phyloP scores from a whole-genome alignment of 2,888 invertebrate species.

The Miltochrista miniata region DNA sequence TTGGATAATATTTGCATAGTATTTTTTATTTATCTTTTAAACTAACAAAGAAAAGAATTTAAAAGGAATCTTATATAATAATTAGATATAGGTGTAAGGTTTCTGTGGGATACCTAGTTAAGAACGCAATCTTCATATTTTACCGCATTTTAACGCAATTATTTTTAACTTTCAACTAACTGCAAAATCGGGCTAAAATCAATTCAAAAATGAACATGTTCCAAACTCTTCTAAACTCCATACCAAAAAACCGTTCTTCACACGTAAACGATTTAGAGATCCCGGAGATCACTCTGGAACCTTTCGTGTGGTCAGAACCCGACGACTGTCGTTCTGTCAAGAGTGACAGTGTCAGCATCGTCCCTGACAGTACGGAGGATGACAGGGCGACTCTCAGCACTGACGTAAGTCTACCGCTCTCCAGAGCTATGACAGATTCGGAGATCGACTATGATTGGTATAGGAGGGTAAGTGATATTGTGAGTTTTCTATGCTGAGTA shows the following conservation, averaged over 20 bases:
- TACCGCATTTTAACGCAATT: too few relatives aligned
- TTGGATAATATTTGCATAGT: too few relatives aligned
- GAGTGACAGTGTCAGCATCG: slow-evolving; percentile 53
- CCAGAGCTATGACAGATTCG: slow-evolving; percentile 73
- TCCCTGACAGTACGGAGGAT: slow-evolving; percentile 45
- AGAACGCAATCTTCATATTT: too few relatives aligned
- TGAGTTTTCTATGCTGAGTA: too few relatives aligned
- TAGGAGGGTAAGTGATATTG: slow-evolving; percentile 52
- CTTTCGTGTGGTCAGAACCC: slow-evolving; percentile 57
- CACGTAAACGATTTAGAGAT: slow-evolving; percentile 66
- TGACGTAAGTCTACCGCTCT: slow-evolving; percentile 63
- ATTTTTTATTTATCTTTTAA: too few relatives aligned
- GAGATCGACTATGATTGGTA: slow-evolving; percentile 69
- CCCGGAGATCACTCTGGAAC: slow-evolving; percentile 57
- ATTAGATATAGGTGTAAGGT: too few relatives aligned
- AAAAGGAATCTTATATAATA: too few relatives aligned
- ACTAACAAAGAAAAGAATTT: too few relatives aligned
- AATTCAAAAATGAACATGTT: slow-evolving; percentile 61
- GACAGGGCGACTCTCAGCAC: slow-evolving; percentile 51
- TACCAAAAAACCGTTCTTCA: slow-evolving; percentile 63
- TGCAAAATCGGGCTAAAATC: too few relatives aligned
- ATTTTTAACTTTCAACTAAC: too few relatives aligned
- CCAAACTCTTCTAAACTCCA: slow-evolving; percentile 52
- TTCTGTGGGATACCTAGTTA: too few relatives aligned
- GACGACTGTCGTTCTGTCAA: slow-evolving; percentile 44